Conservation (phyloP, 2,888 invertebrate genomes). For the Crioceris asparagi region DNA sequence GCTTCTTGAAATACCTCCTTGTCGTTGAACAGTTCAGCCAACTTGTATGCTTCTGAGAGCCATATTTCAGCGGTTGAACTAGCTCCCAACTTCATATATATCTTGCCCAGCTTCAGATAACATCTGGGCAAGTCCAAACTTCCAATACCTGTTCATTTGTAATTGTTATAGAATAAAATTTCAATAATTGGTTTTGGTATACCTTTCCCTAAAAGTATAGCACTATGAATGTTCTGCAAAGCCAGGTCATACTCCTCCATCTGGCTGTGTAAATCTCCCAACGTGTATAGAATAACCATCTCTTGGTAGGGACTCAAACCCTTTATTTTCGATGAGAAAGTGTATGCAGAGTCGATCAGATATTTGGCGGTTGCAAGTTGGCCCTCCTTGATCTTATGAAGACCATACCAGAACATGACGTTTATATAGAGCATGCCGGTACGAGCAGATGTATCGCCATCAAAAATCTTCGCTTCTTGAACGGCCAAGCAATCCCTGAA, state of each 20-base stretch:
- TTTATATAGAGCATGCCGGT: constrained; percentile 38
- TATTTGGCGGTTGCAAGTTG: constrained; percentile 31
- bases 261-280: constrained; percentile 34
- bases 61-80: constrained; percentile 32
- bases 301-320: constrained; percentile 37
- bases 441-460: constrained; percentile 33
- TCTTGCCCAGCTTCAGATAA: constrained; percentile 35
- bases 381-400: constrained; percentile 33
- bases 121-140: constrained; percentile 38
- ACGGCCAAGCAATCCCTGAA: constrained; percentile 35
- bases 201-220: constrained; percentile 36
- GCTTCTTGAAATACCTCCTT: constrained; percentile 27
- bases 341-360: constrained; percentile 34
- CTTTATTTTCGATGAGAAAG: constrained; percentile 34
- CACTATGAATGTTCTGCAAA: constrained; percentile 35
- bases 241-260: constrained; percentile 36
- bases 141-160: constrained; percentile 23
- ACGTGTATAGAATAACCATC: constrained; percentile 39
- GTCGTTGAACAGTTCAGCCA: constrained; percentile 31
- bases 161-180: not conserved
- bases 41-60: constrained; percentile 31
- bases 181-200: not conserved
- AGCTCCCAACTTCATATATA: constrained; percentile 34
- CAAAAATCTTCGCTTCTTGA: constrained; percentile 34
- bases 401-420: constrained; percentile 39